Percentiles rank a stretch among this genome's conserved stretches.
These are phyloP conservation scores for Avahi laniger DNA, from an alignment of 2,797 vertebrate species.

Conservation along the genomic window DNA sequence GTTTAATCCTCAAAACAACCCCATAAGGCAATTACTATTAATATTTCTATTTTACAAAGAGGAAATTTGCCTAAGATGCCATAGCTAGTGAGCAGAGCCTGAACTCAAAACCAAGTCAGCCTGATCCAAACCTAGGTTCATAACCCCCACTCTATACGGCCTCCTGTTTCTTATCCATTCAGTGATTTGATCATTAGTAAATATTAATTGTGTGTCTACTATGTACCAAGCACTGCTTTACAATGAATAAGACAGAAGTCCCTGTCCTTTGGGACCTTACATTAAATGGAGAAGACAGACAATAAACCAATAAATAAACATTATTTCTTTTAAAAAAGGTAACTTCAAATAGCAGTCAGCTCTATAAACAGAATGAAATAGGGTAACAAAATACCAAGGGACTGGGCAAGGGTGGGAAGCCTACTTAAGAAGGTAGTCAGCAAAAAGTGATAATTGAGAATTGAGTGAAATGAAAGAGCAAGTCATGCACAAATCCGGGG, in stretches of 20 bases:
- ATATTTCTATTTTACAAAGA: background rate
- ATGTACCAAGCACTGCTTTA: background rate
- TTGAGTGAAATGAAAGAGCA: background rate
- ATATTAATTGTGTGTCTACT: background rate
- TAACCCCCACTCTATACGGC: background rate
- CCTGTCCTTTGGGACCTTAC: background rate
- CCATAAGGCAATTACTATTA: background rate
- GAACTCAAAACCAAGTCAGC: background rate
- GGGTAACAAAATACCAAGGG: background rate
- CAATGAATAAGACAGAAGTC: background rate
- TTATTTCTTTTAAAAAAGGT: background rate
- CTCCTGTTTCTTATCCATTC: background rate
- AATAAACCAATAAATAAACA: background rate
- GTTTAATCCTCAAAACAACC: background rate
- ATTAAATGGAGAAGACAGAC: background rate
- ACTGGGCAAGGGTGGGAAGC: background rate
- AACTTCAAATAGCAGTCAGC: background rate
- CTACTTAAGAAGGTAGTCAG: background rate
- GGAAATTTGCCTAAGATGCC: background rate
- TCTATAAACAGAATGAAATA: background rate
- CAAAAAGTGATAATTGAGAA: background rate
- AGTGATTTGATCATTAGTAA: background rate
- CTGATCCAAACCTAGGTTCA: background rate
- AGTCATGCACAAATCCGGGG: background rate
- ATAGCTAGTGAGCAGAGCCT: background rate